Conservation (phyloP, 2,113 vertebrate species). For the Plecotus auritus region DNA sequence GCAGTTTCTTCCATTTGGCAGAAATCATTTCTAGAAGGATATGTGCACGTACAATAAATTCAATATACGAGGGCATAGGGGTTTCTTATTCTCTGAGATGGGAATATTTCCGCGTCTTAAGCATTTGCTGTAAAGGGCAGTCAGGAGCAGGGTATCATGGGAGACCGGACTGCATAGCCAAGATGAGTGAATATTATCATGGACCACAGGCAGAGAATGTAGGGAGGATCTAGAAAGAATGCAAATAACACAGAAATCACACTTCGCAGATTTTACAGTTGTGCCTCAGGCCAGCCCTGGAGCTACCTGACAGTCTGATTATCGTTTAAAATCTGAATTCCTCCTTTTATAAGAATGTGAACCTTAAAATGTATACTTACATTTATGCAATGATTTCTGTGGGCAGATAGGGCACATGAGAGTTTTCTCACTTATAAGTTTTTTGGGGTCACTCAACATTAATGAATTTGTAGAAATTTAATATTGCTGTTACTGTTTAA, state of each 20-base stretch:
- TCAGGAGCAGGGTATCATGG: not conserved
- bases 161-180: not conserved
- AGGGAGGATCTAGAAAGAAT: not conserved
- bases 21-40: not conserved
- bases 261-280: conserved; percentile 18
- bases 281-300: conserved; percentile 35
- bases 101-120: not conserved
- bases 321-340: conserved; percentile 32
- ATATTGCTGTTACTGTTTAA: not conserved
- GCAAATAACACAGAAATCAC: not conserved
- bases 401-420: not conserved
- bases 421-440: not conserved
- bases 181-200: not conserved
- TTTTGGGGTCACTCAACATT: not conserved
- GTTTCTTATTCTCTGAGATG: not conserved
- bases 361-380: not conserved
- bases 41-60: not conserved
- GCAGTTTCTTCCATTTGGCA: not conserved
- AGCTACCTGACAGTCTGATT: not conserved
- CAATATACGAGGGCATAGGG: not conserved
- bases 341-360: conserved; percentile 6
- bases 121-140: not conserved
- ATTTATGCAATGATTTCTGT: not conserved
- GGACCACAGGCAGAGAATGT: not conserved
- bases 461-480: not conserved